These are phyloP conservation scores for Propithecus deckenii DNA, from an alignment of 2,797 vertebrate species.

Conservation along the genomic window DNA sequence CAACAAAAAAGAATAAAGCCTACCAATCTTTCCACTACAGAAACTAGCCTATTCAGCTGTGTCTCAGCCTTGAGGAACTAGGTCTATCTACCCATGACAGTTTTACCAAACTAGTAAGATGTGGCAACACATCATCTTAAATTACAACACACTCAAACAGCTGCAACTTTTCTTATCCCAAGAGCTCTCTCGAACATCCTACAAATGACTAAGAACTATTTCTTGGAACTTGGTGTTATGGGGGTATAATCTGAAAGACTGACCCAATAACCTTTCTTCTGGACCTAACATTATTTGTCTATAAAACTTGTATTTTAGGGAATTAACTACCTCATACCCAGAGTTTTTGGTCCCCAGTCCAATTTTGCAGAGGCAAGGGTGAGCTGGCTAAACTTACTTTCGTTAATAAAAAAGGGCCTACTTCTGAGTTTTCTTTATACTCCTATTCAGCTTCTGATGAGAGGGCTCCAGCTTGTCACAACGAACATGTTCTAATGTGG, in stretches of 20 bases:
- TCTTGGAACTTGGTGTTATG: neutral
- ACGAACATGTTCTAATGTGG: neutral
- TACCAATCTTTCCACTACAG: neutral
- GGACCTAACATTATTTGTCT: neutral
- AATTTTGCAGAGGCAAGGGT: neutral
- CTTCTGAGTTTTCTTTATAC: neutral
- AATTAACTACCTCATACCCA: neutral
- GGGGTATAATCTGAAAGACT: conserved; percentile 38
- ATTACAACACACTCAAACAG: neutral
- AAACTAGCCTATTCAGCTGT: neutral
- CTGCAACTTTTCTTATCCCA: neutral
- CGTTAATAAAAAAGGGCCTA: neutral
- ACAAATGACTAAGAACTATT: conserved; percentile 27
- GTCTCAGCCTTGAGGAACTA: neutral
- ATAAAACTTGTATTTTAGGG: neutral
- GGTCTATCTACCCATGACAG: neutral
- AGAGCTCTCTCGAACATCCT: neutral
- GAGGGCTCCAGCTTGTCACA: neutral
- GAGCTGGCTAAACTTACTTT: neutral
- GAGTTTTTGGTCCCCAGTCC: neutral
- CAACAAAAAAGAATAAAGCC: neutral
- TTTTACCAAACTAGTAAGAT: neutral
- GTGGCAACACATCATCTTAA: neutral
- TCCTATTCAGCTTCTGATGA: neutral
- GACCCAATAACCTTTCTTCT: neutral